A percentile compares a stretch with the other conserved stretches of the same genome.
These are phyloP conservation scores for Channa striata DNA, from an alignment of 2,797 vertebrate genomes.

Conservation along the genomic window DNA sequence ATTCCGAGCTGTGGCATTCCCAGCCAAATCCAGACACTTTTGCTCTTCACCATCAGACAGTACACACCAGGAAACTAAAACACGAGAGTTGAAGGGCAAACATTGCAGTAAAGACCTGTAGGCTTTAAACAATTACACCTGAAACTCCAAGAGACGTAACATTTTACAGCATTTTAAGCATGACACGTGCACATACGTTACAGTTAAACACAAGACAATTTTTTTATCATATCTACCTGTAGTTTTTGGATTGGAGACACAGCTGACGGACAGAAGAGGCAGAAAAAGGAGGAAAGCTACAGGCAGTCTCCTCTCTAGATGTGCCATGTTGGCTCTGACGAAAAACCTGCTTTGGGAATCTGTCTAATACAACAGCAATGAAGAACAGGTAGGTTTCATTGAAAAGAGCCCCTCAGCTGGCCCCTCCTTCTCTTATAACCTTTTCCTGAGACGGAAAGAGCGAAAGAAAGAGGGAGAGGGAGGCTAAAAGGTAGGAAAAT, in stretches of 20 bases:
- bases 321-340: conserved; percentile 76
- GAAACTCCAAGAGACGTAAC: background rate
- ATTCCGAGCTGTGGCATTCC: conserved; percentile 78
- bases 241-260: conserved; percentile 67
- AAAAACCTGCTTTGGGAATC: conserved; percentile 49
- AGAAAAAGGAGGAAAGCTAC: conserved; percentile 70
- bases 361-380: conserved; percentile 51
- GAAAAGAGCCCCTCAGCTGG: conserved; percentile 52
- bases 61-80: conserved; percentile 85
- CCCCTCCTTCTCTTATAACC: conserved; percentile 68
- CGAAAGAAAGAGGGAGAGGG: conserved; percentile 11
- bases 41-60: conserved; percentile 82
- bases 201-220: background rate
- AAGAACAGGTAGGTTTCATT: conserved; percentile 46
- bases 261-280: conserved; percentile 69
- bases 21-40: conserved; percentile 85
- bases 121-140: background rate
- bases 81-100: conserved; percentile 1
- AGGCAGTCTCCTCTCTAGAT: conserved; percentile 61
- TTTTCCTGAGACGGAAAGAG: conserved; percentile 47
- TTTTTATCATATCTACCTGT: conserved; percentile 59
- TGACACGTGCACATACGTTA: background rate
- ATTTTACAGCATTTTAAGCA: background rate
- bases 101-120: background rate
- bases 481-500: conserved; percentile 37